A percentile compares a stretch with the other conserved stretches of the same genome.
Evolutionary conservation across 2,888 invertebrate species (phyloP).

Genomic region (Steinernema hermaphroditum): DNA sequence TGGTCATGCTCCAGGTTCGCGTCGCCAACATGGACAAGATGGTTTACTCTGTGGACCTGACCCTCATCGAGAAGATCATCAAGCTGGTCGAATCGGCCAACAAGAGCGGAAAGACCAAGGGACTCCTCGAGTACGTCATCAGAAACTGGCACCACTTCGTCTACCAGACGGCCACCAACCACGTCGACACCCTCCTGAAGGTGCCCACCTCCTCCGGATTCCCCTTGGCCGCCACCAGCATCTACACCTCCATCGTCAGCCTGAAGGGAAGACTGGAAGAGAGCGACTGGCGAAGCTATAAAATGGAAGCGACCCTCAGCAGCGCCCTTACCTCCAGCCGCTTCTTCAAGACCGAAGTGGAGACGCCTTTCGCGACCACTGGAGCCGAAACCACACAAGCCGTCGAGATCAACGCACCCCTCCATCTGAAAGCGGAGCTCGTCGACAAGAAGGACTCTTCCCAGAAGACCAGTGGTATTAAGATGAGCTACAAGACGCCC

Average conservation of each 20-base stretch:
- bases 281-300: neutral
- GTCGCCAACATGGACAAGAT: constrained; percentile 58
- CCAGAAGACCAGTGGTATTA: neutral
- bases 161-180: neutral
- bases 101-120: neutral
- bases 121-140: neutral
- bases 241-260: neutral
- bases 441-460: too few relatives aligned
- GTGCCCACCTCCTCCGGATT: neutral
- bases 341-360: constrained; percentile 33
- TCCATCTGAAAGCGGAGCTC: constrained; percentile 39
- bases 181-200: neutral
- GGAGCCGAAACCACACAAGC: constrained; percentile 55
- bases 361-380: constrained; percentile 51
- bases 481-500: neutral
- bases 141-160: neutral
- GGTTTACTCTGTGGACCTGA: constrained; percentile 53
- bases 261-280: neutral
- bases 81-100: neutral
- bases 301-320: neutral
- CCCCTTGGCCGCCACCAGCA: neutral
- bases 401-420: constrained; percentile 48
- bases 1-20: constrained; percentile 48
- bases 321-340: neutral
- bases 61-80: constrained; percentile 36